Evolutionary conservation across 2,888 invertebrate genomes (phyloP).

Genomic region (Ditula angustiorana): DNA sequence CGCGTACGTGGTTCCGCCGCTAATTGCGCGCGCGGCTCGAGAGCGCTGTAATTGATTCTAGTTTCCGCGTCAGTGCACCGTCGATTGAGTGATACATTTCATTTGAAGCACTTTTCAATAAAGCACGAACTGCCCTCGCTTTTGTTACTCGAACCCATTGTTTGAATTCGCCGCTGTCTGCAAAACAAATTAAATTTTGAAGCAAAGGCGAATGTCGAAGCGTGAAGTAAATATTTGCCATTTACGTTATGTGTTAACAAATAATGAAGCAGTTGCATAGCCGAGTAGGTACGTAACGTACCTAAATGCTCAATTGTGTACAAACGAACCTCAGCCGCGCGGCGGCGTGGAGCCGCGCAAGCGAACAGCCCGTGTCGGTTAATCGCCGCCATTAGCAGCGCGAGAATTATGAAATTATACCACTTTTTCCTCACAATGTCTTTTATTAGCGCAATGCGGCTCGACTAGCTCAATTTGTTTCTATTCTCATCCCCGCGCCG

Average conservation of each 20-base stretch:
- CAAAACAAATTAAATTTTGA: slow-evolving; percentile 4
- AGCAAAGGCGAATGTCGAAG: neutral
- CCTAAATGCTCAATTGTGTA: neutral
- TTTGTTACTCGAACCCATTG: neutral
- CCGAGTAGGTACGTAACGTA: neutral
- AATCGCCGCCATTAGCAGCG: slow-evolving; percentile 40
- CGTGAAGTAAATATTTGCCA: too few relatives aligned
- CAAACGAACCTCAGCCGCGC: slow-evolving; percentile 10
- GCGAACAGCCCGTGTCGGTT: too few relatives aligned
- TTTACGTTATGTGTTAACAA: too few relatives aligned
- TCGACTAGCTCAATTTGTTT: slow-evolving; percentile 77
- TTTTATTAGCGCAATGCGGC: slow-evolving; percentile 77
- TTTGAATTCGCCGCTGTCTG: neutral
- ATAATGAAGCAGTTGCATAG: neutral
- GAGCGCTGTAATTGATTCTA: slow-evolving; percentile 22
- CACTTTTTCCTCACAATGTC: slow-evolving; percentile 80
- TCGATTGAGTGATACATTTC: slow-evolving; percentile 13
- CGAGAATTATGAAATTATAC: slow-evolving; percentile 79
- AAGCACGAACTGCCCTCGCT: slow-evolving; percentile 2
- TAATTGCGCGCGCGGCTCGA: slow-evolving; percentile 23
- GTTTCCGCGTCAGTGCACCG: slow-evolving; percentile 6
- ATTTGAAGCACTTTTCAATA: slow-evolving; percentile 3
- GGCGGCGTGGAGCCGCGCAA: slow-evolving; percentile 1
- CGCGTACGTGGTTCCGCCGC: neutral
- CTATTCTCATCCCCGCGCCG: slow-evolving; percentile 64